Evolutionary conservation across 2,113 vertebrate species (phyloP).

Genomic region (Conger conger): DNA sequence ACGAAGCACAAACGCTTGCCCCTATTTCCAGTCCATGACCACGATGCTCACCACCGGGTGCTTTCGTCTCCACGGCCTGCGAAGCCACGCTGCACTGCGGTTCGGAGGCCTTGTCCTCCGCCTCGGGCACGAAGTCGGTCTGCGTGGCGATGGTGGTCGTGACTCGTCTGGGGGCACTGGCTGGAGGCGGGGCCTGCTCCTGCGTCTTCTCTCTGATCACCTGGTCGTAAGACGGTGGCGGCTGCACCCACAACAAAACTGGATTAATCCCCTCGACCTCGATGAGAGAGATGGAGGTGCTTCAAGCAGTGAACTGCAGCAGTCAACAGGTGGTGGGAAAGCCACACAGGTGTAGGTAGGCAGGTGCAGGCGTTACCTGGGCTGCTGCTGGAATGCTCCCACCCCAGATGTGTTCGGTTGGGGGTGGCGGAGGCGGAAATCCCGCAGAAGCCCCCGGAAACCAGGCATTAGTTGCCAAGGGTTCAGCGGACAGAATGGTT

Average conservation of each 20-base stretch:
- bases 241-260: conserved; percentile 62
- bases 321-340: neutral
- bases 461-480: conserved; percentile 82
- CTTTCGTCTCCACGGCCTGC: conserved; percentile 51
- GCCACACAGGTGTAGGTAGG: neutral
- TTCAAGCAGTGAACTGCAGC: neutral
- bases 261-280: neutral
- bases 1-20: neutral
- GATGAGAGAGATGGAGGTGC: neutral
- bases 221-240: conserved; percentile 95
- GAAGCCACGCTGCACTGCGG: conserved; percentile 59
- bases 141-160: conserved; percentile 88
- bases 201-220: conserved; percentile 95
- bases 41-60: conserved; percentile 45
- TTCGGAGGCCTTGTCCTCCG: conserved; percentile 53
- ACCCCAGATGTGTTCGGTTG: conserved; percentile 81
- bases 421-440: conserved; percentile 74
- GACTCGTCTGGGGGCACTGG: conserved; percentile 49
- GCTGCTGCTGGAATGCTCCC: conserved; percentile 74
- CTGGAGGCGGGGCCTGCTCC: conserved; percentile 77
- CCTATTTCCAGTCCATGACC: neutral
- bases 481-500: conserved; percentile 93
- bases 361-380: conserved; percentile 71
- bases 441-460: conserved; percentile 76
- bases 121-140: conserved; percentile 80